These are phyloP conservation scores for Tapera naevia DNA, from an alignment of 2,797 vertebrate species.

Conservation along the genomic window DNA sequence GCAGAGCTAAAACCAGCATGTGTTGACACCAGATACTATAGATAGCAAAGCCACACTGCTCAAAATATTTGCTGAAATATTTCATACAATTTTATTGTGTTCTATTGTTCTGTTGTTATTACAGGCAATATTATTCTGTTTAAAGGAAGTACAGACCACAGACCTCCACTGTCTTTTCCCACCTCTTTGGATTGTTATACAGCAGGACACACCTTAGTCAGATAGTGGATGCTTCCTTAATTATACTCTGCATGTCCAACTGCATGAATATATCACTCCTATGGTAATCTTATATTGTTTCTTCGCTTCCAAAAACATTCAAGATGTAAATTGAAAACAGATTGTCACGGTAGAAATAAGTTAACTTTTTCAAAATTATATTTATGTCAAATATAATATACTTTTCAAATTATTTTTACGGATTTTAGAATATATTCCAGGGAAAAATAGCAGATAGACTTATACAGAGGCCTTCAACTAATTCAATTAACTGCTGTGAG, in stretches of 20 bases:
- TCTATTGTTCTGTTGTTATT: not conserved
- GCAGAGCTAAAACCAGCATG: not conserved
- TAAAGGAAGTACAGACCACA: not conserved
- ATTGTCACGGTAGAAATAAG: not conserved
- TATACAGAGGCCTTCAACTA: not conserved
- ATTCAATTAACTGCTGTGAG: slow-evolving; percentile 37
- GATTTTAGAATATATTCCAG: not conserved
- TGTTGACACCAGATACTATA: not conserved
- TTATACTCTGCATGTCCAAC: not conserved
- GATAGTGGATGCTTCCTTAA: not conserved
- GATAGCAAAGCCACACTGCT: not conserved
- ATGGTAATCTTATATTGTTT: not conserved
- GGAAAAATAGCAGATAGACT: not conserved
- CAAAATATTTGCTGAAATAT: not conserved
- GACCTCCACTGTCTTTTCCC: not conserved
- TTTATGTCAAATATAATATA: not conserved
- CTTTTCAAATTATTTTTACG: not conserved
- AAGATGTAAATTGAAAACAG: not conserved
- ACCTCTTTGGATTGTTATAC: not conserved
- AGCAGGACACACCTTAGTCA: not conserved
- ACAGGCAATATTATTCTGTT: not conserved
- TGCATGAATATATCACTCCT: not conserved
- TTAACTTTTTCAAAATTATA: not conserved
- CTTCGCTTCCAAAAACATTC: not conserved
- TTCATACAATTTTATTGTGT: not conserved